Base-by-base conservation (phyloP, 2,797 vertebrate genomes). In the Columba guinea region DNA sequence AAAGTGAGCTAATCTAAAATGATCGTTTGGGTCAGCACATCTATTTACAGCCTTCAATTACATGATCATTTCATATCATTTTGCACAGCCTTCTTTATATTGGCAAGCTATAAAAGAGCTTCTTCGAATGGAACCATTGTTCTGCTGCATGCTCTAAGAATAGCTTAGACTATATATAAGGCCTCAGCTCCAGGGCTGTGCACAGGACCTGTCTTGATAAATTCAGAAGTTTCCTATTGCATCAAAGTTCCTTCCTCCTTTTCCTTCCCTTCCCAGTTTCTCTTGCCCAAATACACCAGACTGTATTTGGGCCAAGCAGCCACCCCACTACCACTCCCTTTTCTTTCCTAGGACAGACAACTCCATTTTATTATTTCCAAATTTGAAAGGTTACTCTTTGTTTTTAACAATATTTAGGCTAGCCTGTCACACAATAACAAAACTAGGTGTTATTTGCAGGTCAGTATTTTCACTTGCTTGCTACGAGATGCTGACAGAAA, bases 181-280 rank as follows among this genome's bases (percentile, higher is more conserved):
- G 79, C 55, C 91, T 81, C 62, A 92, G 84, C 55, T 92, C 44
- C 69, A 93, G 41, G 79, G 78, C n/a, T 87, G 35, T 69, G 76
- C 41, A 65, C 44, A 89, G 51, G 56, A 81, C 62, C 69, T 89
- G 84, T 55, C 94, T 94, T 90, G 90, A 95, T 95, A 92, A 96
- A 93, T 96, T 96, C 94, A 91, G 65, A 95, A 96, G 89, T 87
- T 97, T 96, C 96, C 96, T 97, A 94, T 93, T 96, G 94, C 94
- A 97, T 96, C 94, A 94, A 97, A 95, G 94, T 96, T 96, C 92
- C 94, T 97, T 97, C 95, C 96, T 96, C 92, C 53, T 94, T 94
- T 95, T 53, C 85, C 87, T 95, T 90, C 58, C 85, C 87, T 95
- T 90, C 84, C 86, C 37, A 0, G 58, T 84, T 51, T 59, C 30